Conservation (phyloP, 2,888 invertebrate genomes). For the Torymus aiolomorphi region DNA sequence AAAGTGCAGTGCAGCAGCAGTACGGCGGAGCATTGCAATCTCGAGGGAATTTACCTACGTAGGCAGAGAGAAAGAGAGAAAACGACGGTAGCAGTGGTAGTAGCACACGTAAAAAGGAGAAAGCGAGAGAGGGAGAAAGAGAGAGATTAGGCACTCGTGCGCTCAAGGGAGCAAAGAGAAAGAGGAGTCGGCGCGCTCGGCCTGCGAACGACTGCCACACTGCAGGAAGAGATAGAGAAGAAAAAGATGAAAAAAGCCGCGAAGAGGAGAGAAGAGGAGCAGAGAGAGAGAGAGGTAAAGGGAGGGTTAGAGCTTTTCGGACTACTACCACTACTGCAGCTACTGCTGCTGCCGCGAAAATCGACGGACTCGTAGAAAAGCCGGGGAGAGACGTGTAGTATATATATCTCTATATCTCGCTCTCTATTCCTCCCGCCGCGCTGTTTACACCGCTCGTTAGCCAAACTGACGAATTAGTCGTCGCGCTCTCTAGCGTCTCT, state of each 20-base stretch:
- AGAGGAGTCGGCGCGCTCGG: not conserved
- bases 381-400: too few species aligned
- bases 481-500: not conserved
- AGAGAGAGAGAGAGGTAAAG: not conserved
- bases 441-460: constrained; percentile 55
- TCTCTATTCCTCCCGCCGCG: not conserved
- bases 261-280: not conserved
- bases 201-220: constrained; percentile 19
- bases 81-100: too few species aligned
- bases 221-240: constrained; percentile 5
- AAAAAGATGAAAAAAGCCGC: not conserved
- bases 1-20: constrained; percentile 11
- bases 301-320: too few species aligned
- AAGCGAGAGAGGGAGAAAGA: constrained; percentile 8
- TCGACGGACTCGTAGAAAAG: too few species aligned
- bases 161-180: constrained; percentile 38
- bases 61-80: constrained; percentile 7
- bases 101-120: not conserved
- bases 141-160: constrained; percentile 38
- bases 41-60: constrained; percentile 46
- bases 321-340: too few species aligned
- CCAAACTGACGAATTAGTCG: constrained; percentile 54
- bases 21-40: constrained; percentile 10
- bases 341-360: too few species aligned
- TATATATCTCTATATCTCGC: too few species aligned